These are phyloP conservation scores for Drosophila lutescens DNA, from an alignment of 2,888 invertebrate genomes.

Conservation along the genomic window DNA sequence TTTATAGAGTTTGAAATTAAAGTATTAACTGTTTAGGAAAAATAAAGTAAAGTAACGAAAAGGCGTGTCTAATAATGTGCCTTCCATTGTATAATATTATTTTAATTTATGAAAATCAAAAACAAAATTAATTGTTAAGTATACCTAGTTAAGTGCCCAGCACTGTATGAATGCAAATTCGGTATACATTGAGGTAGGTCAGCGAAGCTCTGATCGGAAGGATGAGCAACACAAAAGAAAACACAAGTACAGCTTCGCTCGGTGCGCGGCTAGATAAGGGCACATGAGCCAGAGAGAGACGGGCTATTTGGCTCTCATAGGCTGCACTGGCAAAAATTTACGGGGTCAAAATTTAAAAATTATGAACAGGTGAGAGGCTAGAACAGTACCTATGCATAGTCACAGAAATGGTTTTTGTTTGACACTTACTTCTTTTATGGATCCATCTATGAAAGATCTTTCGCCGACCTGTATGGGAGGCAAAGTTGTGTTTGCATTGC, in stretches of 20 bases:
- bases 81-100: neutral
- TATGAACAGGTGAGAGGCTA: neutral
- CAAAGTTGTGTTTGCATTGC: neutral
- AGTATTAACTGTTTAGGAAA: neutral
- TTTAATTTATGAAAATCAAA: neutral
- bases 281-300: conserved; percentile 2
- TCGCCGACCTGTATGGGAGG: conserved; percentile 8
- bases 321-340: neutral
- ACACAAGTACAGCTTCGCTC: neutral
- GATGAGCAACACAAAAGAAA: neutral
- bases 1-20: neutral
- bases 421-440: conserved; percentile 1
- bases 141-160: neutral
- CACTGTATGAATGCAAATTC: neutral
- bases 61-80: neutral
- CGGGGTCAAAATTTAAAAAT: neutral
- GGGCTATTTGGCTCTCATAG: neutral
- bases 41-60: neutral
- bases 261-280: conserved; percentile 1
- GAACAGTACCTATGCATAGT: neutral
- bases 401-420: neutral
- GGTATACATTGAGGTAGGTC: conserved; percentile 1
- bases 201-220: conserved; percentile 5
- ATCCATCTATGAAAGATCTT: conserved; percentile 3
- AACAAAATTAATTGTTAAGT: conserved; percentile 1